Base-by-base conservation (phyloP, 2,888 invertebrate genomes). In the Drosophila sordidula region DNA sequence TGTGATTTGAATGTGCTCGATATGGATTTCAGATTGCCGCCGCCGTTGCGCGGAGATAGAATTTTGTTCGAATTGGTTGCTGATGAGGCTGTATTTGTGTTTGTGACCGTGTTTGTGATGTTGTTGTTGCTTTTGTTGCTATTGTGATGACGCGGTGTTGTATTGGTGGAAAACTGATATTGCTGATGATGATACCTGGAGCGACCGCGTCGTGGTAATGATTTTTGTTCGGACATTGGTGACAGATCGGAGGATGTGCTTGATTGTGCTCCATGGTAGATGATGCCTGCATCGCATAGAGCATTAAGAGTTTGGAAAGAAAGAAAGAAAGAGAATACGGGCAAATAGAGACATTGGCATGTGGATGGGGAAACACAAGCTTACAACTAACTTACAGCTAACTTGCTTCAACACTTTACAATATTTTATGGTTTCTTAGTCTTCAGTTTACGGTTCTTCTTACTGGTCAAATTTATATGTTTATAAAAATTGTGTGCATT, bases 231-330 rank as follows among this genome's bases (percentile, higher is more conserved):
- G 90, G 95, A 95, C 95, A 95, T 95, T 89, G 95, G 95, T 83
- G 95, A 95, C 90, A 95, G 94, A 93, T 95, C 95, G 91, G 95
- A 95, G 78, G 95, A 95, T 80, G 95, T 95, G 93, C 95, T 95
- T 89, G 95, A 95, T 91, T 94, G 94, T 91, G 95, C 95, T 91
- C 95, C 95, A 92, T 95, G 95, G 92, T 95, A 95, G 91, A 95
- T 94, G 92, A 95, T 95, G 93, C 95, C 95, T 94, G 93, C 69
- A 75, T 54, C 68, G 71, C 64, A 68, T 26, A 59, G 14, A 64
- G 42, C 64, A 81, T 63, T 61, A 51, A 55, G 57, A 49, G 34
- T 65, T 56, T 57, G 50, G 59, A 47, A 57, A 63, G 77, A 80
- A 63, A 76, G 80, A 76, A 67, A 80, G 71, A 82, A 29, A 87